Conservation (phyloP, 2,797 vertebrate species). For the Trachurus trachurus region DNA sequence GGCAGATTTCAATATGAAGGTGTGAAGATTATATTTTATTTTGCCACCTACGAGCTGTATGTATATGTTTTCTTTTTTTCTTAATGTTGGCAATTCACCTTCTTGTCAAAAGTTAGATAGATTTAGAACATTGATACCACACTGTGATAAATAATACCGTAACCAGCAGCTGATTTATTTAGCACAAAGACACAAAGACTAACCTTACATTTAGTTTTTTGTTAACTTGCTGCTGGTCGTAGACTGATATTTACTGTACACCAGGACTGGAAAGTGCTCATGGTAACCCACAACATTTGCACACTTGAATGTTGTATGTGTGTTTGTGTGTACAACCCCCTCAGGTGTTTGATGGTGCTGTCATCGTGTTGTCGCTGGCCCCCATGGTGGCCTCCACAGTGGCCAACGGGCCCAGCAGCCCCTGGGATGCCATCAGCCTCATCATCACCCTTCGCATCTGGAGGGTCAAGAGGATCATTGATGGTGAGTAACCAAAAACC, state of each 20-base stretch:
- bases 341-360: conserved; percentile 94
- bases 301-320: neutral
- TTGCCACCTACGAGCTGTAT: neutral
- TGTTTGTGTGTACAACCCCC: conserved; percentile 18
- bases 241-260: neutral
- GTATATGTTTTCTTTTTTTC: neutral
- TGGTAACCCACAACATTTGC: neutral
- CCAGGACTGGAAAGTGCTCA: neutral
- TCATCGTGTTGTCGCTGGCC: conserved; percentile 94
- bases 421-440: conserved; percentile 99
- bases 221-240: neutral
- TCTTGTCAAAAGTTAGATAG: neutral
- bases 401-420: conserved; percentile 97
- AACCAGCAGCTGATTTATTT: neutral
- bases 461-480: conserved; percentile 98
- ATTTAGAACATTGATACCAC: neutral
- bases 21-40: neutral
- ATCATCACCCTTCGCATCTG: conserved; percentile 97
- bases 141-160: neutral
- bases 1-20: neutral
- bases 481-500: conserved; percentile 87
- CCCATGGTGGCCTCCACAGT: conserved; percentile 99
- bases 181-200: too few species aligned
- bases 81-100: neutral
- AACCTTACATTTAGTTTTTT: too few species aligned